Evolutionary conservation across 2,888 invertebrate species (phyloP).

Genomic region (Stomorhina lunata): DNA sequence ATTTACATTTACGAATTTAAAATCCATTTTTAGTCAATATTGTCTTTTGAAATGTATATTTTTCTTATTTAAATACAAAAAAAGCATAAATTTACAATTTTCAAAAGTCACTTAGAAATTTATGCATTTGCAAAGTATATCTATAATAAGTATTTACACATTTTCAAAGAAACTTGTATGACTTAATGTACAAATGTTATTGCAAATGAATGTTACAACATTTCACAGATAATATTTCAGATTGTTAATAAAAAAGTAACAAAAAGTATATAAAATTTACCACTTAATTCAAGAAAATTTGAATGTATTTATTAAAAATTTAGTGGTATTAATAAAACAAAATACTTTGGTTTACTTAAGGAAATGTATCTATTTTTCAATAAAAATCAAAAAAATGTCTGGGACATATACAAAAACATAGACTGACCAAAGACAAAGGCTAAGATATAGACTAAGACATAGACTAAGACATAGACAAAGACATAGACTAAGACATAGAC

Average conservation of each 20-base stretch:
- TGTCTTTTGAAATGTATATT: conserved; percentile 21
- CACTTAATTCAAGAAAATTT: neutral
- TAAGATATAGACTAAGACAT: too few relatives aligned
- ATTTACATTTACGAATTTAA: neutral
- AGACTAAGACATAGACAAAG: too few relatives aligned
- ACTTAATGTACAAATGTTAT: neutral
- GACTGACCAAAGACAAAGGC: too few relatives aligned
- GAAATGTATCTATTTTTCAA: too few relatives aligned
- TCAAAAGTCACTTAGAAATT: neutral
- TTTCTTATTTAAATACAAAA: neutral
- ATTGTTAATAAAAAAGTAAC: neutral
- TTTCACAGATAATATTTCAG: neutral
- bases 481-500: too few relatives aligned
- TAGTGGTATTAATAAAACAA: too few relatives aligned
- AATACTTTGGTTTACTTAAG: too few relatives aligned
- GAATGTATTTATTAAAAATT: neutral
- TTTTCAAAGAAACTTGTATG: neutral
- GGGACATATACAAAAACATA: too few relatives aligned
- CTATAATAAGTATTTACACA: neutral
- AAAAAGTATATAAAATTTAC: too few relatives aligned
- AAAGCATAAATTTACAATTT: conserved; percentile 8
- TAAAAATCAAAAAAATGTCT: too few relatives aligned
- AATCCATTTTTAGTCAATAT: neutral
- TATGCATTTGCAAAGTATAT: neutral
- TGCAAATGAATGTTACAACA: neutral